Conservation (phyloP, 1,140 invertebrate genomes). For the Ostrea edulis region DNA sequence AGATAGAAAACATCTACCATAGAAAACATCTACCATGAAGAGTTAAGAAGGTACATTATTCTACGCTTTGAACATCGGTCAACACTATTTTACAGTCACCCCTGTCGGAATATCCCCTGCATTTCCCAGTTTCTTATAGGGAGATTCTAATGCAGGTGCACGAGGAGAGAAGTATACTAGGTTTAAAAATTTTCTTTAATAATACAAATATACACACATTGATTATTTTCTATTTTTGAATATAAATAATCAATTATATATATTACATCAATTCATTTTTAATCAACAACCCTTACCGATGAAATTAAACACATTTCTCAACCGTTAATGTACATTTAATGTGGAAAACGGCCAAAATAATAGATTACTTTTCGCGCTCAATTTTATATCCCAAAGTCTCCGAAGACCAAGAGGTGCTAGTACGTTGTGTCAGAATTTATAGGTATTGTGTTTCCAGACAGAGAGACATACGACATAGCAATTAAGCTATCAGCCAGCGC, state of each 20-base stretch:
- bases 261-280: neutral
- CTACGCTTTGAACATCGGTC: no score
- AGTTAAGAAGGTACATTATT: no score
- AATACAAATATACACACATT: no score
- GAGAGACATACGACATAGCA: neutral
- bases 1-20: no score
- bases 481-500: neutral
- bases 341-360: neutral
- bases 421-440: neutral
- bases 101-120: no score
- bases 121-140: no score
- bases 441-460: neutral
- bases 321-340: neutral
- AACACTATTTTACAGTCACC: no score
- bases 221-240: no score
- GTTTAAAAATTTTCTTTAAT: no score
- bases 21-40: no score
- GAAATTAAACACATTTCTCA: neutral
- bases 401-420: neutral
- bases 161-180: no score
- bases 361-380: neutral
- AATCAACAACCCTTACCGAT: neutral
- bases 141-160: no score
- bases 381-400: slow-evolving; percentile 2
- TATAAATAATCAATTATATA: neutral